Base-by-base conservation (phyloP, 2,113 vertebrate species). In the Bolborhynchus lineola region DNA sequence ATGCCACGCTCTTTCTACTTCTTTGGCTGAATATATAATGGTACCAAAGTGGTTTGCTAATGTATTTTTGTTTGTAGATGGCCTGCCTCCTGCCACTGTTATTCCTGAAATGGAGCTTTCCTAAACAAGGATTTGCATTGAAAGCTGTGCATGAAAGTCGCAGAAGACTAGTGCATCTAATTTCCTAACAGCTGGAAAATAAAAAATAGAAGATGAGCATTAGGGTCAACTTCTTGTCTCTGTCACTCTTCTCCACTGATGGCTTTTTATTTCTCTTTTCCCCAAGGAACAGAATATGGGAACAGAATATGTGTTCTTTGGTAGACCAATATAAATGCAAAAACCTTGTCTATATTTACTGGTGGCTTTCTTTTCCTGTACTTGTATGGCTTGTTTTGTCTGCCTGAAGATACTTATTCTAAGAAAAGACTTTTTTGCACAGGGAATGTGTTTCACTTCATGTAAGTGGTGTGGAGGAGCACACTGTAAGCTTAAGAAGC, bases 31-130 rank as follows among this genome's bases (percentile, higher is more conserved):
- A 90, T 93, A 46, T 60, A 19, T 70, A 70, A 86, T 35, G 57
- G 35, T 88, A 50, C 71, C 79, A 35, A 84, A 93, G 86, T 71
- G 72, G 33, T 95, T 88, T 91, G 55, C 72, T 96, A 86, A 93
- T 88, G 70, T 57, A 39, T 41, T 89, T 77, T 29, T 79, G 19
- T 67, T 91, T 80, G 65, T 76, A 82, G 74, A 91, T 50, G 72
- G 62, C 37, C 44, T 92, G 82, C 92, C 83, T 88, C 21, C n/a
- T 74, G 65, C 35, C 69, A 86, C 47, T 24, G n/a, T 79, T 91
- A 86, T 81, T 86, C 50, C 33, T 77, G 59, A 83, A 82, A 76
- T n/a, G 5, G 63, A 84, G 42, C n/a, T 33, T 69, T 93, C 31
- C 39, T 74, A 77, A 83, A 29, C 46, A 52, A 91, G 23, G 52